phyloP scores from a whole-genome alignment of 2,888 invertebrate genomes.

The Habroteleia sp. region DNA sequence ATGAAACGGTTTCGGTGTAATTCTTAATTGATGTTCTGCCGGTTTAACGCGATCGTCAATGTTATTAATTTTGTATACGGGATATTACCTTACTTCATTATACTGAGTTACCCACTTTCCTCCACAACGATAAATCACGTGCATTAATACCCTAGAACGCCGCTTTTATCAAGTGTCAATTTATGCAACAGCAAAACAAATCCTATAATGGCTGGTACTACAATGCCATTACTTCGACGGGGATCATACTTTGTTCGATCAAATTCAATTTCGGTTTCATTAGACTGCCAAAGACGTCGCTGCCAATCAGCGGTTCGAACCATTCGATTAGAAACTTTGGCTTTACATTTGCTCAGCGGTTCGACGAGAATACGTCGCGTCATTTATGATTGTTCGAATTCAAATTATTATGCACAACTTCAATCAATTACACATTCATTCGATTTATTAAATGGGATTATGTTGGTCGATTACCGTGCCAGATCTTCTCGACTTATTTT shows the following conservation, averaged over 20 bases:
- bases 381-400: too few relatives aligned
- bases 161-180: conserved; percentile 51
- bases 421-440: too few relatives aligned
- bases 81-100: conserved; percentile 68
- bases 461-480: too few relatives aligned
- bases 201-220: conserved; percentile 27
- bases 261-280: conserved; percentile 9
- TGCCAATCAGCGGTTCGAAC: background rate
- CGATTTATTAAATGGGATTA: too few relatives aligned
- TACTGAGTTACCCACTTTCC: conserved; percentile 60
- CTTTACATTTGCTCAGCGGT: conserved; percentile 1
- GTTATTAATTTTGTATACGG: conserved; percentile 67
- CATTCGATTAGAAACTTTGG: background rate
- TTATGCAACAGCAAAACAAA: conserved; percentile 46
- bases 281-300: background rate
- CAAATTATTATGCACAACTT: too few relatives aligned
- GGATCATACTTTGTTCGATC: conserved; percentile 1
- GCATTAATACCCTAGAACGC: conserved; percentile 60
- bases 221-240: conserved; percentile 25
- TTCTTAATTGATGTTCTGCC: conserved; percentile 35
- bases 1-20: conserved; percentile 21
- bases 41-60: conserved; percentile 57
- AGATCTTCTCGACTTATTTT: too few relatives aligned
- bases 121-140: conserved; percentile 65
- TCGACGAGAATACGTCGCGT: background rate